These are phyloP conservation scores for Pachyrhynchus sulphureomaculatus DNA, from an alignment of 1,140 invertebrate species.

Conservation along the genomic window DNA sequence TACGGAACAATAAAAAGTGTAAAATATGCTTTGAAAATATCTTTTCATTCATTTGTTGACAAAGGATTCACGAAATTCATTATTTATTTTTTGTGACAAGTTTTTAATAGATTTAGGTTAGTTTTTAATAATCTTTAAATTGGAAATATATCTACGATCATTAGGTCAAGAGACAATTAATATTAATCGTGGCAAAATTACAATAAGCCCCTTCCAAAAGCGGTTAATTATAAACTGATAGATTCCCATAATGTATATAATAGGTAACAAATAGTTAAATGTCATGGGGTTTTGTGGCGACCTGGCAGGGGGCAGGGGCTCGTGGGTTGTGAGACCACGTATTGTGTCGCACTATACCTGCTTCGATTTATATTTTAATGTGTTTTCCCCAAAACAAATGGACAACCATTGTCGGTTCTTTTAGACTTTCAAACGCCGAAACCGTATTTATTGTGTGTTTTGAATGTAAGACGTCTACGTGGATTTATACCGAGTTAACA, in stretches of 20 bases:
- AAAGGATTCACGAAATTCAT: neutral
- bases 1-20: no score
- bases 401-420: slow-evolving; percentile 46
- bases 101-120: slow-evolving; percentile 5
- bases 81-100: neutral
- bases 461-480: slow-evolving; percentile 44
- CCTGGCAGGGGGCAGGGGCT: slow-evolving; percentile 33
- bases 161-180: slow-evolving; percentile 22
- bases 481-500: slow-evolving; percentile 45
- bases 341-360: slow-evolving; percentile 48
- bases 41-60: neutral
- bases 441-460: slow-evolving; percentile 47
- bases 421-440: slow-evolving; percentile 44
- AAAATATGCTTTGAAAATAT: slow-evolving; percentile 1
- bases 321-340: slow-evolving; percentile 37
- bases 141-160: slow-evolving; percentile 15
- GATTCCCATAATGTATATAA: slow-evolving; percentile 45
- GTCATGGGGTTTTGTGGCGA: slow-evolving; percentile 43
- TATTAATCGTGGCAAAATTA: slow-evolving; percentile 22
- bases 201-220: slow-evolving; percentile 32
- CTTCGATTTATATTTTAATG: slow-evolving; percentile 50
- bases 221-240: slow-evolving; percentile 48
- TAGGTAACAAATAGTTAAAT: slow-evolving; percentile 48
- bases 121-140: slow-evolving; percentile 6
- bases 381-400: slow-evolving; percentile 51